phyloP scores from a whole-genome alignment of 2,888 invertebrate genomes.

The Drosophila fulvimacula region DNA sequence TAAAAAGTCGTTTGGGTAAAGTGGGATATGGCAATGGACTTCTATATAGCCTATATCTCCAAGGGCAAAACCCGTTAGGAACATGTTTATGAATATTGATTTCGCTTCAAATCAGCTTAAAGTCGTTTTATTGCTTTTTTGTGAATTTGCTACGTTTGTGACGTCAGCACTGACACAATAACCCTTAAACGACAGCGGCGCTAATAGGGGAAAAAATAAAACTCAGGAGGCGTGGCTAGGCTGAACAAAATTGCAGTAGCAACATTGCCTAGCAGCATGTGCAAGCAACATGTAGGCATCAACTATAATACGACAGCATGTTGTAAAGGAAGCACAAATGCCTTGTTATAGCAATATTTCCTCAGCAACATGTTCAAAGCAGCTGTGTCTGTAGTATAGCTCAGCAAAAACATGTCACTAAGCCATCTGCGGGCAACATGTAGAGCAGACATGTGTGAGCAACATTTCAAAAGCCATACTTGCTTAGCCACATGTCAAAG shows the following conservation, averaged over 20 bases:
- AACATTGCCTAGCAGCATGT: background rate
- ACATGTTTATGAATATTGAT: background rate
- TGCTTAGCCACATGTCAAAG: too few species aligned
- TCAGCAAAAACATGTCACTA: background rate
- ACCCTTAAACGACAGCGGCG: conserved; percentile 22
- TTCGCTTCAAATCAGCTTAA: background rate
- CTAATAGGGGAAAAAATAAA: too few species aligned
- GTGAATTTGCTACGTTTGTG: conserved; percentile 31
- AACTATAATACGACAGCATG: background rate
- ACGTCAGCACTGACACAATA: conserved; percentile 75
- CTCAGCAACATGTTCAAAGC: too few species aligned
- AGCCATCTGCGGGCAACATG: too few species aligned
- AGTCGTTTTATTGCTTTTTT: background rate
- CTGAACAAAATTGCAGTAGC: background rate
- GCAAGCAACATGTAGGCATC: conserved; percentile 1
- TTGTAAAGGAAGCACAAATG: background rate
- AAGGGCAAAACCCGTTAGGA: background rate
- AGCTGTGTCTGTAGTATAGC: too few species aligned
- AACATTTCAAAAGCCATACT: background rate
- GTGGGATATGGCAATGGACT: background rate
- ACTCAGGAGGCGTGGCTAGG: background rate
- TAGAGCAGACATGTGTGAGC: too few species aligned
- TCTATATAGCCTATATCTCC: background rate
- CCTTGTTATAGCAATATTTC: background rate
- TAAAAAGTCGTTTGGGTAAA: too few species aligned